phyloP scores from a whole-genome alignment of 2,888 invertebrate genomes.

The Chymomyza amoena region DNA sequence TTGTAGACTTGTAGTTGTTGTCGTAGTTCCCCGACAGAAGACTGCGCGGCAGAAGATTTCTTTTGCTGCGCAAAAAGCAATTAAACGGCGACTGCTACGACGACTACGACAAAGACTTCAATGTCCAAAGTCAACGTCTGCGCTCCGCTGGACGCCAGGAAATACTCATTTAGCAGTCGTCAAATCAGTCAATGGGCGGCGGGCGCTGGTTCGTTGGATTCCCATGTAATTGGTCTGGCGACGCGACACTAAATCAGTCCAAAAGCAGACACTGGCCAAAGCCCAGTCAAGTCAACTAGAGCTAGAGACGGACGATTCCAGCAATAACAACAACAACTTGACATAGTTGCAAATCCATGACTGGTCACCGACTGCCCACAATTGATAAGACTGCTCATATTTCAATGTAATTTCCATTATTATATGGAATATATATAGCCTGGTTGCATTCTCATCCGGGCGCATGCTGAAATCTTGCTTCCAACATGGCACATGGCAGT shows the following conservation, averaged over 20 bases:
- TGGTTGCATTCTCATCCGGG: slow-evolving; percentile 30
- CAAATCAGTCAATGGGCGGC: slow-evolving; percentile 26
- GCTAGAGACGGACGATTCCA: slow-evolving; percentile 10
- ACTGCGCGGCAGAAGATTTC: slow-evolving; percentile 50
- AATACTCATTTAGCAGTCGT: slow-evolving; percentile 77
- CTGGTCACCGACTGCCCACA: slow-evolving; percentile 30
- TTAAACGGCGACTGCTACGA: slow-evolving; percentile 78
- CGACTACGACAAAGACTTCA: slow-evolving; percentile 66
- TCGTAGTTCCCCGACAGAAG: slow-evolving; percentile 5
- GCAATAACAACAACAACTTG: slow-evolving; percentile 45
- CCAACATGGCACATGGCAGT: slow-evolving; percentile 5
- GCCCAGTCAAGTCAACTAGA: slow-evolving; percentile 18
- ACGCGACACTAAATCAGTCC: slow-evolving; percentile 72
- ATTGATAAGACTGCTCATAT: slow-evolving; percentile 44
- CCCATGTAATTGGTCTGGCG: slow-evolving; percentile 63
- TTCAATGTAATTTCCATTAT: slow-evolving; percentile 51
- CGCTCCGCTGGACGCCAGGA: slow-evolving; percentile 79
- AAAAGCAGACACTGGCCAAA: slow-evolving; percentile 17
- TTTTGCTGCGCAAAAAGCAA: slow-evolving; percentile 73
- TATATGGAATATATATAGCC: slow-evolving; percentile 14
- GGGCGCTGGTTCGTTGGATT: slow-evolving; percentile 22
- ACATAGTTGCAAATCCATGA: slow-evolving; percentile 60
- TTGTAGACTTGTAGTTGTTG: slow-evolving; percentile 30
- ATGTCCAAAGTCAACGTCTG: slow-evolving; percentile 35
- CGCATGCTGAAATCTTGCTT: slow-evolving; percentile 18